These are phyloP conservation scores for Danio tinwini DNA, from an alignment of 2,797 vertebrate genomes.

Conservation along the genomic window DNA sequence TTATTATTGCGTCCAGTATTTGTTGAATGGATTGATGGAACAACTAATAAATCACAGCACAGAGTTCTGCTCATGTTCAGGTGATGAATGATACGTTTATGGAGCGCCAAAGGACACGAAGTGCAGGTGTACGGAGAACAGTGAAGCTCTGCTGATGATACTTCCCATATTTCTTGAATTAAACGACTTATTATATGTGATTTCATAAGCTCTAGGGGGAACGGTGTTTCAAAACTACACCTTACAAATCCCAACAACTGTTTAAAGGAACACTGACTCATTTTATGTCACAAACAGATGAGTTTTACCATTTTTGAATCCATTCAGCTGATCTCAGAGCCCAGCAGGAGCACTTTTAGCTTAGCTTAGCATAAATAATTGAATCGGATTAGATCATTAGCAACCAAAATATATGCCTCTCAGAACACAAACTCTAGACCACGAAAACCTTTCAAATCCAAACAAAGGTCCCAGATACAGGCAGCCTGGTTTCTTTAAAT, in stretches of 20 bases:
- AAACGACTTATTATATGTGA: constrained; percentile 3
- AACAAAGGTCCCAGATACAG: background rate
- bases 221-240: background rate
- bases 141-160: background rate
- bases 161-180: background rate
- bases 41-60: constrained; percentile 49
- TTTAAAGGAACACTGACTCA: background rate
- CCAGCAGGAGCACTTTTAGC: too few relatives aligned
- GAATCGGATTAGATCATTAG: too few relatives aligned
- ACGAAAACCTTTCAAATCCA: background rate
- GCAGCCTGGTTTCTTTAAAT: background rate
- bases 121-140: background rate
- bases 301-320: too few relatives aligned
- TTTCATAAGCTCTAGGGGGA: background rate
- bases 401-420: constrained; percentile 9
- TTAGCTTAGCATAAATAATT: too few relatives aligned
- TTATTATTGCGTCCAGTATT: constrained; percentile 21
- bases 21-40: constrained; percentile 38
- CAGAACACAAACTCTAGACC: background rate
- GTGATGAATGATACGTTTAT: constrained; percentile 30
- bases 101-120: constrained; percentile 20
- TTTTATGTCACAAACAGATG: too few relatives aligned
- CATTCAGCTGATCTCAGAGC: too few relatives aligned
- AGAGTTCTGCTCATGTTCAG: constrained; percentile 24
- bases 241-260: background rate